These are phyloP conservation scores for Coilia nasus DNA, from an alignment of 2,797 vertebrate genomes.

Conservation along the genomic window DNA sequence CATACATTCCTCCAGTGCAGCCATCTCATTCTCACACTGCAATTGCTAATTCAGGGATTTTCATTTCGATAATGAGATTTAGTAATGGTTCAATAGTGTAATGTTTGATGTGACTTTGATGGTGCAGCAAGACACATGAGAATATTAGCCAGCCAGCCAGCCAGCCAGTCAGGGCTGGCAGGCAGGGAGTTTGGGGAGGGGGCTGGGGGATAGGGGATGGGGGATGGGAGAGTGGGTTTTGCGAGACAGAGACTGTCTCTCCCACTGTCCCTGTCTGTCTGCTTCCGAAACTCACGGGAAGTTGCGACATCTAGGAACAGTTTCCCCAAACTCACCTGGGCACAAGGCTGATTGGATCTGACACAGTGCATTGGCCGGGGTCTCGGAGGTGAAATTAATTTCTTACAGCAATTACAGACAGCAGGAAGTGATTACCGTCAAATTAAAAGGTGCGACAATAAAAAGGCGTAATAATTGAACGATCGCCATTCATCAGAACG, in stretches of 20 bases:
- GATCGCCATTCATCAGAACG: conserved; percentile 69
- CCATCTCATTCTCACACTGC: neutral
- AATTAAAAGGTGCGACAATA: conserved; percentile 75
- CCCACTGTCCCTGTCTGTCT: neutral
- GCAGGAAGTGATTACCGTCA: conserved; percentile 68
- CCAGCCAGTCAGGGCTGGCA: neutral
- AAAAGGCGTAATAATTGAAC: conserved; percentile 60
- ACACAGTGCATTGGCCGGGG: conserved; percentile 64
- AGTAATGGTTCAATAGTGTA: conserved; percentile 25
- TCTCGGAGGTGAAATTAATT: conserved; percentile 73
- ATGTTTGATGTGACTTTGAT: conserved; percentile 27
- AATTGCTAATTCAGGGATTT: conserved; percentile 26
- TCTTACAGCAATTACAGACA: conserved; percentile 56
- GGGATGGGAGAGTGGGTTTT: neutral
- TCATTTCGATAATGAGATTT: conserved; percentile 26
- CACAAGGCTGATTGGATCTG: conserved; percentile 59
- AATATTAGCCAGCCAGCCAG: neutral
- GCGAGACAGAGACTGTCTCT: neutral
- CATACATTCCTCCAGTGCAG: neutral
- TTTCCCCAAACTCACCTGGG: conserved; percentile 31
- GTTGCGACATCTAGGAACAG: neutral
- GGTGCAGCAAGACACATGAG: neutral
- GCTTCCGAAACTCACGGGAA: neutral
- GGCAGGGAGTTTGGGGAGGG: no score
- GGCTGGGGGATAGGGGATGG: neutral